Evolutionary conservation across 2,113 vertebrate species (phyloP), one percentile per base, ranked within the genome.

Genomic region (Bucco capensis): DNA sequence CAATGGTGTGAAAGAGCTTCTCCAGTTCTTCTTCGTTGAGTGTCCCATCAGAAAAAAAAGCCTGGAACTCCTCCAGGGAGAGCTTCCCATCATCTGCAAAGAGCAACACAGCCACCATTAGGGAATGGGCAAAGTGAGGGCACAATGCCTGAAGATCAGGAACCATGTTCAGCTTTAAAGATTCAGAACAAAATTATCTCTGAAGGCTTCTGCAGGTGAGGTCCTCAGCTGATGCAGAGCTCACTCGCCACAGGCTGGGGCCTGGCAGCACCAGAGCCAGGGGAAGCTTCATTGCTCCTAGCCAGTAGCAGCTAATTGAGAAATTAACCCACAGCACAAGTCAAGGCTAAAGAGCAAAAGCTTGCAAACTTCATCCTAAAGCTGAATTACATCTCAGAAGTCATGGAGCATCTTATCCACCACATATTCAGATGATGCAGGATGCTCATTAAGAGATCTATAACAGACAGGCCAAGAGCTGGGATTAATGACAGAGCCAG

Each of bases 21-120:
- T 99, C 99, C 35, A 99, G 98, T 93, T 99, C 99, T 31, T 98
- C 98, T 93, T 99, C 98, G 0, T 98, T 98, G 92, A 99, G 98
- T 7, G 98, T 98, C 5, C 99, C 99, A 6, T 99, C 99, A 1
- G 99, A 98, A 95, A 99, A 99, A 97, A 99, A 99, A 28, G 99
- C 98, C 96, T 99, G 99, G 96, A 99, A 99, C 83, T 99, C 99
- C 90, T 99, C 99, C 97, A 99, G 96, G 75, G 99, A 99, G 93
- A 99, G 97, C 94, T 99, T 99, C 64, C 99, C 99, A 5, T 99
- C 99, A 92, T 99, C 99, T 99, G 97, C 64, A 96, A 95, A 93
- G 22, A 76, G 88, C 64, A 94, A 88, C 37, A 80, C 7, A 79
- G 27, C 25, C 8, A 2, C 33, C 4, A 1, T 96, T 73, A 90